Evolutionary conservation across 64 coral and sea anemone species (phyloP).

Genomic region (Montipora sp.): DNA sequence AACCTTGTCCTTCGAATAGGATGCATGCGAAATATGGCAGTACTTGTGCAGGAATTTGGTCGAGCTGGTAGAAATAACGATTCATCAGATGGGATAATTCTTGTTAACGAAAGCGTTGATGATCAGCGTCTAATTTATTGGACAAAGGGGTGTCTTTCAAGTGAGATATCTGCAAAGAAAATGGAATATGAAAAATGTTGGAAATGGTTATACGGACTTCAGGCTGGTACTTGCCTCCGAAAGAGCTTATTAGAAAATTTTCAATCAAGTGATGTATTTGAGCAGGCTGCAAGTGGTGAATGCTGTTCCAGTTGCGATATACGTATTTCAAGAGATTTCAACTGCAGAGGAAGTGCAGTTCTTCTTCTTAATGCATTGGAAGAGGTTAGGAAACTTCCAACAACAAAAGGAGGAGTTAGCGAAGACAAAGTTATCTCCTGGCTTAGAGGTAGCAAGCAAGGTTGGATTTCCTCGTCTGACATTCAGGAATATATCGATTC

Average conservation of each 20-base stretch:
- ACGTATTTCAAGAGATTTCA: constrained; percentile 10
- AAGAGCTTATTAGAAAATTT: constrained; percentile 24
- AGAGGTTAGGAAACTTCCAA: constrained; percentile 15
- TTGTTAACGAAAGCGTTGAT: background rate
- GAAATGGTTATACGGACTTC: constrained; percentile 13
- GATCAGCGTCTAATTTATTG: background rate
- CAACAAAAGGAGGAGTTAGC: background rate
- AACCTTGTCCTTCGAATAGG: constrained; percentile 48
- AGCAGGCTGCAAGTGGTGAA: background rate
- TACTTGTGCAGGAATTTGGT: constrained; percentile 73
- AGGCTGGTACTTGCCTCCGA: constrained; percentile 33
- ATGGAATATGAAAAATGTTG: background rate
- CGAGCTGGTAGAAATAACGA: constrained; percentile 43
- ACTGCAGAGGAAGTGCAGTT: background rate
- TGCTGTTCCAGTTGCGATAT: constrained; percentile 70
- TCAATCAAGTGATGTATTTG: constrained; percentile 1
- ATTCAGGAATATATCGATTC: constrained; percentile 12
- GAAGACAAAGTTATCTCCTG: constrained; percentile 65
- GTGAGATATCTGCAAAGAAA: background rate
- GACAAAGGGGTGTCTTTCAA: background rate
- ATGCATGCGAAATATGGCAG: constrained; percentile 50
- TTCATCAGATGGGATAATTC: constrained; percentile 27
- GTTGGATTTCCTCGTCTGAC: constrained; percentile 16
- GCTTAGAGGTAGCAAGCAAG: constrained; percentile 27
- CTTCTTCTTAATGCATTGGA: constrained; percentile 3